Evolutionary conservation across 2,113 vertebrate species (phyloP).

Genomic region (Glaucidium brasilianum): DNA sequence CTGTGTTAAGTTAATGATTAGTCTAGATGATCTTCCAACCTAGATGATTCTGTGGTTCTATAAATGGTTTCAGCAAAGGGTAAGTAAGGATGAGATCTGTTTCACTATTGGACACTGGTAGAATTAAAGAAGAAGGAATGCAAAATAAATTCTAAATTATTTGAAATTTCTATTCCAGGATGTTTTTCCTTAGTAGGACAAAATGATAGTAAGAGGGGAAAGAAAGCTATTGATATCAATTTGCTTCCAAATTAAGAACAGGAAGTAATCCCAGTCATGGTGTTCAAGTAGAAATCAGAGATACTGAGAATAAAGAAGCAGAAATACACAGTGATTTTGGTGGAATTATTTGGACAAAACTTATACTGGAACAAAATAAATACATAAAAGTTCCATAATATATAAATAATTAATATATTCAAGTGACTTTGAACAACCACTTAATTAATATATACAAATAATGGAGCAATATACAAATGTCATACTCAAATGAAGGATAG

Average conservation of each 20-base stretch:
- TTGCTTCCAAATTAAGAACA: not conserved
- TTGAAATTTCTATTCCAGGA: not conserved
- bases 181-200: not conserved
- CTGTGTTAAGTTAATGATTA: too few relatives aligned
- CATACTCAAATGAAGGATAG: not conserved
- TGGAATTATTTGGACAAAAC: not conserved
- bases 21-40: too few relatives aligned
- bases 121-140: not conserved
- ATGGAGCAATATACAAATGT: not conserved
- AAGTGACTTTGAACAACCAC: not conserved
- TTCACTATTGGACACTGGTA: rapidly evolving
- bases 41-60: too few relatives aligned
- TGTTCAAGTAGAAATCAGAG: not conserved
- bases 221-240: not conserved
- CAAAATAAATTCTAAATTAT: not conserved
- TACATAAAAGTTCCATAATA: not conserved
- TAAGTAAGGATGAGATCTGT: not conserved
- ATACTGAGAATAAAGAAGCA: not conserved
- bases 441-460: not conserved
- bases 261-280: not conserved
- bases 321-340: not conserved
- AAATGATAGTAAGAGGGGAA: not conserved
- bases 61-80: not conserved
- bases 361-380: not conserved
- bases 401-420: not conserved